phyloP scores from a whole-genome alignment of 2,888 invertebrate genomes.

The Philereme transversata region DNA sequence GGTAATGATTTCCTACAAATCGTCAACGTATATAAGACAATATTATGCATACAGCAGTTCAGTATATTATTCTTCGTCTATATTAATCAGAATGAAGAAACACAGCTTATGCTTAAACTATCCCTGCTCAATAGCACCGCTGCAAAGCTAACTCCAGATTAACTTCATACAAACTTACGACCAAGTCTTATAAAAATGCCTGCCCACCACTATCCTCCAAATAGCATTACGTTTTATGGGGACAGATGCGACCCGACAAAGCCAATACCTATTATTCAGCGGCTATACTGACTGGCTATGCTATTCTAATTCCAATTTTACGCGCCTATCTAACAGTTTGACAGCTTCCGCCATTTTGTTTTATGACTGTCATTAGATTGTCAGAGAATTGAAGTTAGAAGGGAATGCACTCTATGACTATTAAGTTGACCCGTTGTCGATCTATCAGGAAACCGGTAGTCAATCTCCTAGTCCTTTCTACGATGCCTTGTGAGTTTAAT shows the following conservation, averaged over 20 bases:
- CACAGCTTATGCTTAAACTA: too few species aligned
- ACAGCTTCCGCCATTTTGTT: slow-evolving; percentile 65
- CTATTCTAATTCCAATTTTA: slow-evolving; percentile 59
- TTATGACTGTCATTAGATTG: slow-evolving; percentile 52
- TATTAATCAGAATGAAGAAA: too few species aligned
- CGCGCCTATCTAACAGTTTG: slow-evolving; percentile 51
- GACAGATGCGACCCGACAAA: slow-evolving; percentile 46
- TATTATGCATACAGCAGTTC: too few species aligned
- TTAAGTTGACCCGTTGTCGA: not conserved
- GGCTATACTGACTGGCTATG: slow-evolving; percentile 24
- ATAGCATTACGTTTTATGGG: slow-evolving; percentile 39
- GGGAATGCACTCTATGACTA: slow-evolving; percentile 1
- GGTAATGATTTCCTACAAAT: too few species aligned
- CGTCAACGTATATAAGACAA: too few species aligned
- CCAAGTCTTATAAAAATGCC: too few species aligned
- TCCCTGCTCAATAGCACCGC: too few species aligned
- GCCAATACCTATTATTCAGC: slow-evolving; percentile 30
- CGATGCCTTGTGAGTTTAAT: too few species aligned
- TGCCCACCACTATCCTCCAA: slow-evolving; percentile 7
- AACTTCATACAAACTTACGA: too few species aligned
- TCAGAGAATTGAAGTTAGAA: not conserved
- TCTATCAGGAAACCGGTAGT: not conserved
- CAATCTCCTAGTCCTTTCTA: too few species aligned
- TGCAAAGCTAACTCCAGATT: too few species aligned
- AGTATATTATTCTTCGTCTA: too few species aligned